Evolutionary conservation across 2,113 vertebrate species (phyloP), one percentile per base, ranked within the genome.

Genomic region (Chionomys nivalis): DNA sequence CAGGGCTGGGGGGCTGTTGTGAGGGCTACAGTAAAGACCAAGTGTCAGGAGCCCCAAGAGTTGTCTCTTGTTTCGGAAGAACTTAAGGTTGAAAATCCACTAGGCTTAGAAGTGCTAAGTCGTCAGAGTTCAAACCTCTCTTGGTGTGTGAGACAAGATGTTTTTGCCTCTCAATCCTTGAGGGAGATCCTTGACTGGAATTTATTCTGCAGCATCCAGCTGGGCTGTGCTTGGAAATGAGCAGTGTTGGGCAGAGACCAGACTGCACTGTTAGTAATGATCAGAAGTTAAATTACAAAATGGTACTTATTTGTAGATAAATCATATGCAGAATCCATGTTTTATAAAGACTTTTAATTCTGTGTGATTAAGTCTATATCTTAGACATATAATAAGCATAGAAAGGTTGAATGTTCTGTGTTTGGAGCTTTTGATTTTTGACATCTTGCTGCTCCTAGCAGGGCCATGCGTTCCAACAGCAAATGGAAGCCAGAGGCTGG

Each of bases 321-420:
- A 31, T 77, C 9, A n/a, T 58, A 87, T 49, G 11, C 2, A 2
- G n/a, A 23, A 28, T 61, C 14, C 9, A 44, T 82, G 73, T 82
- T 77, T 89, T 91, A 44, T 17, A 82, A 36, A 91, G 23, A 26
- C 73, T 96, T 90, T 94, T 90, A 82, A 13, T 88, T 36, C 8
- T 39, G 49, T 76, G 42, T 86, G 76, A 90, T 19, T 55, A 95
- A 11, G 47, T 65, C 8, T 44, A 1, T 93, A 61, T 44, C 21
- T 24, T 68, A 75, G 72, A 11, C 33, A 36, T 47, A 44, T 70
- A 52, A 21, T 63, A 55, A 89, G 58, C 44, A 14, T 24, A 66
- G 16, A 16, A 72, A 28, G 8, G 39, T 28, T 58, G n/a, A 11
- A 55, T 61, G 19, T 31, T 39, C 72, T 39, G 23, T 89, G 52